Percentiles rank a stretch among this genome's conserved stretches.
These are phyloP conservation scores for Pterophyllum scalare DNA, from an alignment of 2,113 vertebrate genomes.

Conservation along the genomic window DNA sequence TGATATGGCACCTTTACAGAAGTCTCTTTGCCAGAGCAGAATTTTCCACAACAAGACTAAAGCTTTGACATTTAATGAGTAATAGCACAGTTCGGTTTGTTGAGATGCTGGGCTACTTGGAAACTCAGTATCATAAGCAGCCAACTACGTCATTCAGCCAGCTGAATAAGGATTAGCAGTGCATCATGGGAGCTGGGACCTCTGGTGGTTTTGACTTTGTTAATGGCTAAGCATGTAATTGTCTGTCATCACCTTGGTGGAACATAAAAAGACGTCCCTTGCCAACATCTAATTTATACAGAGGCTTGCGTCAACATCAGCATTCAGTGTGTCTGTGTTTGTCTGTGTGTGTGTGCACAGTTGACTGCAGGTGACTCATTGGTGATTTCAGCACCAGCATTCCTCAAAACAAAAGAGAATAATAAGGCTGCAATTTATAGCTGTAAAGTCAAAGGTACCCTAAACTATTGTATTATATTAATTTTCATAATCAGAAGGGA, in stretches of 20 bases:
- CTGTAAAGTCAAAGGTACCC: not conserved
- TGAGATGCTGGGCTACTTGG: conserved; percentile 1
- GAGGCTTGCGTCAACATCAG: not conserved
- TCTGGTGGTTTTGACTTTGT: not conserved
- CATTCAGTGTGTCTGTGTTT: not conserved
- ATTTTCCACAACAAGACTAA: not conserved
- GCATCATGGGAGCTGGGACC: not conserved
- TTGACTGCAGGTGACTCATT: not conserved
- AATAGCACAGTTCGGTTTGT: not conserved
- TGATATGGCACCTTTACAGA: not conserved
- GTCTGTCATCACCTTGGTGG: not conserved
- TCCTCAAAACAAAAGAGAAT: not conserved
- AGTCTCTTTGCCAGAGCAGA: not conserved
- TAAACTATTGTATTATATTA: too few relatives aligned
- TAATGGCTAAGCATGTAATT: not conserved
- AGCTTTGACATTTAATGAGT: not conserved
- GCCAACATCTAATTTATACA: conserved; percentile 4
- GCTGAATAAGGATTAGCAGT: conserved; percentile 1
- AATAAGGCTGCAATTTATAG: not conserved
- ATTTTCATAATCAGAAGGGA: not conserved
- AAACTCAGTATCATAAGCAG: not conserved
- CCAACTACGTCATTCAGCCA: conserved; percentile 7
- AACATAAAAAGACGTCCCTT: not conserved
- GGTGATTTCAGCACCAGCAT: not conserved
- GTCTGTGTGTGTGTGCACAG: not conserved